Percentiles rank a stretch among this genome's conserved stretches.
These are phyloP conservation scores for Bibio marci DNA, from an alignment of 2,888 invertebrate species.

Conservation along the genomic window DNA sequence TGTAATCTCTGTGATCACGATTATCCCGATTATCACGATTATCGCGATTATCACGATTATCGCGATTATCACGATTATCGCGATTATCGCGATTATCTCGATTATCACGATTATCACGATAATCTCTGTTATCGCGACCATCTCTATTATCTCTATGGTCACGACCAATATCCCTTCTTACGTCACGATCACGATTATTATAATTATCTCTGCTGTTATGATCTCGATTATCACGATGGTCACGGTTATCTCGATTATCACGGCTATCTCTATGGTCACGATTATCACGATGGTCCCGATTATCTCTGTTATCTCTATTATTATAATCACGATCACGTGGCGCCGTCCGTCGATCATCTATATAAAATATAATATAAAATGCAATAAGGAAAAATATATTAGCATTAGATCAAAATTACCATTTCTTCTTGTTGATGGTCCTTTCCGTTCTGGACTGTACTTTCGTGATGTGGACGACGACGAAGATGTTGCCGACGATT, in stretches of 20 bases:
- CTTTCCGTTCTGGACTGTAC: constrained; percentile 2
- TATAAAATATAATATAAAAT: no score
- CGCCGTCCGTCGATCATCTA: no score
- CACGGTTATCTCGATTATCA: constrained; percentile 15
- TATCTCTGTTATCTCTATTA: no score
- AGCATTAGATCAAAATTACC: no score
- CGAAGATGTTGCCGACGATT: no score
- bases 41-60: constrained; percentile 4
- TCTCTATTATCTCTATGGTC: constrained; percentile 10
- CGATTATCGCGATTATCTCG: constrained; percentile 11
- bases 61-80: constrained; percentile 7
- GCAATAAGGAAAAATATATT: no score
- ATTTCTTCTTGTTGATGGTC: constrained; percentile 4
- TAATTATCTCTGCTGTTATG: constrained; percentile 13
- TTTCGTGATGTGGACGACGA: no score
- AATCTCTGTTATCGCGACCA: constrained; percentile 14
- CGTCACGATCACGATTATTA: constrained; percentile 11
- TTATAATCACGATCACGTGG: no score
- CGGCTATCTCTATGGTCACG: no score
- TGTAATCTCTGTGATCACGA: not conserved
- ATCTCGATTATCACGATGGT: constrained; percentile 8
- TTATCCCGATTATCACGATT: not conserved
- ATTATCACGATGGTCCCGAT: not conserved
- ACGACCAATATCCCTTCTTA: constrained; percentile 9
- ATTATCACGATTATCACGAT: constrained; percentile 15